Percentiles rank a stretch among this genome's conserved stretches.
Conservation (phyloP, 2,797 vertebrate genomes). For the Microctenopoma stevenorrisi region DNA sequence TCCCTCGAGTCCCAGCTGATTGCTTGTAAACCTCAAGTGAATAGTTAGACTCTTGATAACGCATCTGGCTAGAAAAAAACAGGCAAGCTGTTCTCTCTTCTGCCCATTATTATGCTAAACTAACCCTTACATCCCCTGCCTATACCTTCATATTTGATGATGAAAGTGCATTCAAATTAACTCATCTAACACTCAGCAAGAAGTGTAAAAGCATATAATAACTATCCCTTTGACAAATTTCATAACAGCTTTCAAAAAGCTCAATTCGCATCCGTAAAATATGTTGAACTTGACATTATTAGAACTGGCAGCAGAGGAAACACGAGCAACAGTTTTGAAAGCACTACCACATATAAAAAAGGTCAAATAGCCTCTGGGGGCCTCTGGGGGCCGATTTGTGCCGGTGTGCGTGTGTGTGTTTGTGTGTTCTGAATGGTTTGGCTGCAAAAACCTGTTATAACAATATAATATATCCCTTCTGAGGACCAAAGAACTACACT, state of each 20-base stretch:
- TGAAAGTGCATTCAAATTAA: neutral
- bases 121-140: neutral
- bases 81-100: neutral
- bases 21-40: neutral
- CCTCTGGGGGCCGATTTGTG: neutral
- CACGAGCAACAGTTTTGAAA: constrained; percentile 3
- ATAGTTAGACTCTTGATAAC: neutral
- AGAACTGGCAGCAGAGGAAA: constrained; percentile 15
- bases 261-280: neutral
- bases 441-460: constrained; percentile 1
- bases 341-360: constrained; percentile 16
- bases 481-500: neutral
- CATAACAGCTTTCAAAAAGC: neutral
- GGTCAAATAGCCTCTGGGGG: constrained; percentile 8
- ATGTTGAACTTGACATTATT: constrained; percentile 1
- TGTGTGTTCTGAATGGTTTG: neutral
- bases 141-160: neutral
- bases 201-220: neutral
- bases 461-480: constrained; percentile 3
- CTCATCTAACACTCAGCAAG: neutral
- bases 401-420: constrained; percentile 1
- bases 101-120: neutral
- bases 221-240: neutral
- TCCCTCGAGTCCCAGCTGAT: neutral
- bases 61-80: neutral